Evolutionary conservation across 1,140 invertebrate genomes (phyloP).

Genomic region (Drosophila fuyamai): DNA sequence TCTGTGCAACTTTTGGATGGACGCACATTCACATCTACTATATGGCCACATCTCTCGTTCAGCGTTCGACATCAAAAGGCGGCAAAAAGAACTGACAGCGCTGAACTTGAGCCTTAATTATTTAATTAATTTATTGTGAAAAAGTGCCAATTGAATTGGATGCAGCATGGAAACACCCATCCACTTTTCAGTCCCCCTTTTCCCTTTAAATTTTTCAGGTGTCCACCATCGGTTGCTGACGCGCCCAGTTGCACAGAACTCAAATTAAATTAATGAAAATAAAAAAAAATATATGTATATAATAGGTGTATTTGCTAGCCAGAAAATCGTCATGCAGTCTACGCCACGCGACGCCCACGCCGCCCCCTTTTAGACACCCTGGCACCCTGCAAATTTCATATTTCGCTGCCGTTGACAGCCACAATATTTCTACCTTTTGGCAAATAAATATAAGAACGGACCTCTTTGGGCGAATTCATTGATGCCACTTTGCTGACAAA

Average conservation of each 20-base stretch:
- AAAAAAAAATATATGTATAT: conserved; percentile 1
- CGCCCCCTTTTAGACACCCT: conserved; percentile 27
- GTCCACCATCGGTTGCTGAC: conserved; percentile 61
- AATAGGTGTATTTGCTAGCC: background rate
- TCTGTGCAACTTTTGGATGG: conserved; percentile 25
- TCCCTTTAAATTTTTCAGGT: conserved; percentile 54
- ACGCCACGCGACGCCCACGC: conserved; percentile 75
- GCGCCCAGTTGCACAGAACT: conserved; percentile 74
- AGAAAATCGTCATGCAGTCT: conserved; percentile 77
- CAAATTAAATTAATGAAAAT: conserved; percentile 68
- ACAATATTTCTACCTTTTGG: conserved; percentile 70
- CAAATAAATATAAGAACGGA: conserved; percentile 17
- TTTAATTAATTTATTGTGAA: conserved; percentile 82
- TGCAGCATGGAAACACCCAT: conserved; percentile 37
- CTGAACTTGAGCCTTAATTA: conserved; percentile 80
- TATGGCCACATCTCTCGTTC: conserved; percentile 25
- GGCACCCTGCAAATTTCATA: conserved; percentile 47
- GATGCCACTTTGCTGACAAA: conserved; percentile 78
- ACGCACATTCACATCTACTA: conserved; percentile 6
- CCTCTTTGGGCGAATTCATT: conserved; percentile 59
- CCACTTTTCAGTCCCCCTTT: conserved; percentile 3
- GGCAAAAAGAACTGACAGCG: conserved; percentile 51
- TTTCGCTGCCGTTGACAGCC: conserved; percentile 73
- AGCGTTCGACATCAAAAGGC: conserved; percentile 45
- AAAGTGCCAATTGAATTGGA: conserved; percentile 69